A percentile compares a stretch with the other conserved stretches of the same genome.
These are phyloP conservation scores for Ivindomyrus marchei DNA, from an alignment of 2,113 vertebrate genomes.

Conservation along the genomic window DNA sequence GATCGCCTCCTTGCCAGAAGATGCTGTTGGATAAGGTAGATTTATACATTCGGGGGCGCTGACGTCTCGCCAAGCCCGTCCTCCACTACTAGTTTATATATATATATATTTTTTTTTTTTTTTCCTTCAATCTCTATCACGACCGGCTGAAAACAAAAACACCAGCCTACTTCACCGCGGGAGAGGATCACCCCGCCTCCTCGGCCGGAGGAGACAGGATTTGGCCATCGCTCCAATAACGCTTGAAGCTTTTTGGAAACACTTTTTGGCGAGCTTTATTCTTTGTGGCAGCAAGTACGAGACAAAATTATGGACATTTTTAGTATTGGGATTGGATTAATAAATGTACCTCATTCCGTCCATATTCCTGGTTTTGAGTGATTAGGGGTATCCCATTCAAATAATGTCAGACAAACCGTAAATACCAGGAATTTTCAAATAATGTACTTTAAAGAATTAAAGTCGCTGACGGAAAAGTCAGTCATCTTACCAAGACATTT, in stretches of 20 bases:
- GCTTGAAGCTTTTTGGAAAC: background rate
- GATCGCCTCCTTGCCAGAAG: conserved; percentile 59
- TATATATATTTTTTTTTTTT: background rate
- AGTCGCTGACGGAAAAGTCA: background rate
- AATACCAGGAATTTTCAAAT: background rate
- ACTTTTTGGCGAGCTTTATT: background rate
- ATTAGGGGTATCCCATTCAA: background rate
- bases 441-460: background rate
- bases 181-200: conserved; percentile 3
- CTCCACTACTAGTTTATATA: conserved; percentile 54
- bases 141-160: background rate
- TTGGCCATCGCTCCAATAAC: background rate
- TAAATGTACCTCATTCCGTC: background rate
- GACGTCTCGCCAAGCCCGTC: conserved; percentile 72
- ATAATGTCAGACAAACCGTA: background rate
- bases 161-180: background rate
- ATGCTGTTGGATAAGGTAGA: conserved; percentile 62
- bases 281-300: background rate
- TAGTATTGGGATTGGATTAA: background rate
- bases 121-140: conserved; percentile 24
- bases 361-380: background rate
- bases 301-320: background rate
- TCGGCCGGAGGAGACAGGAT: background rate
- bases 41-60: conserved; percentile 76
- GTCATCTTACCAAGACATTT: background rate